Evolutionary conservation across 2,797 vertebrate species (phyloP), one percentile per base, ranked within the genome.

Genomic region (Rhinella marina): DNA sequence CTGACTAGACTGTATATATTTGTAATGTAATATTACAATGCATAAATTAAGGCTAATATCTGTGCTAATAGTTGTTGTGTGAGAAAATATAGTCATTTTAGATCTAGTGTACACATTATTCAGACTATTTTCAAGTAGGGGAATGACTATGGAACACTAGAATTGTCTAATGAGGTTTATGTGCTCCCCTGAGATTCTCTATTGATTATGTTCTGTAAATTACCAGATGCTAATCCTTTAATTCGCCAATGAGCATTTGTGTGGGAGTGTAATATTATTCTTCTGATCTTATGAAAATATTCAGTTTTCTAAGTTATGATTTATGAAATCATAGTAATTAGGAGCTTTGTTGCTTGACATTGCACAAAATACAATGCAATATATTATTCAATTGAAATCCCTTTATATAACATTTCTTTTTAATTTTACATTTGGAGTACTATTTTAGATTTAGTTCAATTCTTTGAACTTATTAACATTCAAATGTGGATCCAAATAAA

Each of bases 281-380:
- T 79, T 64, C 73, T 23, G 6, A 68, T 56, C 50, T 48, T 23
- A 9, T 52, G 48, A 86, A 86, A 79, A 68, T 85, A 77, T 77
- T 77, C 84, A 78, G 32, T 27, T 48, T 75, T 64, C 21, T 27
- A 77, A 48, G 7, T 86, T 56, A 79, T 68, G 75, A 79, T 86
- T 78, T 86, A 57, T 68, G 68, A 86, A 66, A 86, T 57, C n/a
- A 70, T 25, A 25, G 61, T 86, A 79, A 86, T 86, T 86, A 70
- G 61, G 73, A 64, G 59, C 61, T 86, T 79, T 79, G 70, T 85
- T 85, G 72, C 57, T 77, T 85, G 83, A 85, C 72, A 77, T 85
- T 48, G 19, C 83, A 48, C 56, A 59, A 72, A 85, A 85, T 64
- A 76, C 72, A 73, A 75, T 73, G 23, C 16, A 27, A 6, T 14